These are phyloP conservation scores for Calameuta pallipes DNA, from an alignment of 2,888 invertebrate genomes.

Conservation along the genomic window DNA sequence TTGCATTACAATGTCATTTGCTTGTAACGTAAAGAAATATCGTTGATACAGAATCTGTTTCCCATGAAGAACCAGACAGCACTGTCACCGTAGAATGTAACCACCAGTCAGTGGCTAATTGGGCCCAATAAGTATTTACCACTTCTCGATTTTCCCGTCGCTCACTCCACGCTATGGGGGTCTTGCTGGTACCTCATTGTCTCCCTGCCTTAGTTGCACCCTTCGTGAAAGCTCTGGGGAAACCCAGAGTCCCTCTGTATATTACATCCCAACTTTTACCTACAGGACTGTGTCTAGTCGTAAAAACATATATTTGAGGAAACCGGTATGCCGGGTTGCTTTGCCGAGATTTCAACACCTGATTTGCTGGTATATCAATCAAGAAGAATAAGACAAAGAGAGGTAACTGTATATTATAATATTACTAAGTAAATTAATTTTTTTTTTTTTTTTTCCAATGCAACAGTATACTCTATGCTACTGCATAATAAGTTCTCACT, in stretches of 20 bases:
- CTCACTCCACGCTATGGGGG: conserved; percentile 34
- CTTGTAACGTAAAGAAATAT: background rate
- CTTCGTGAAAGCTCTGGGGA: background rate
- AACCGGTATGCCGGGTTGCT: background rate
- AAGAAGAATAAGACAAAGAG: conserved; percentile 21
- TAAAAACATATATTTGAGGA: background rate
- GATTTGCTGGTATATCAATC: conserved; percentile 13
- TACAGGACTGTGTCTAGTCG: background rate
- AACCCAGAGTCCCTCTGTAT: conserved; percentile 1
- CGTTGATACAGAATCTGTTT: background rate
- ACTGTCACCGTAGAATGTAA: conserved; percentile 34
- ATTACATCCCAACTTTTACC: background rate
- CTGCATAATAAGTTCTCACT: too few species aligned
- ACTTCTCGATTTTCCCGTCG: conserved; percentile 41
- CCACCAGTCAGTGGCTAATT: conserved; percentile 54
- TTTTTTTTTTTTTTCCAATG: background rate
- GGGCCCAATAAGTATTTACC: conserved; percentile 48
- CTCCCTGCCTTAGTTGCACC: conserved; percentile 18
- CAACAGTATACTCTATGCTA: background rate
- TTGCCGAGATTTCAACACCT: background rate
- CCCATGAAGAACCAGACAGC: background rate
- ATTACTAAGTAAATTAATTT: background rate
- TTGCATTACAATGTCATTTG: background rate
- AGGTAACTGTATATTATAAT: background rate
- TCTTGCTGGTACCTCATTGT: conserved; percentile 43